Evolutionary conservation across 2,888 invertebrate species (phyloP).

Genomic region (Drosophila neoperkinsi): DNA sequence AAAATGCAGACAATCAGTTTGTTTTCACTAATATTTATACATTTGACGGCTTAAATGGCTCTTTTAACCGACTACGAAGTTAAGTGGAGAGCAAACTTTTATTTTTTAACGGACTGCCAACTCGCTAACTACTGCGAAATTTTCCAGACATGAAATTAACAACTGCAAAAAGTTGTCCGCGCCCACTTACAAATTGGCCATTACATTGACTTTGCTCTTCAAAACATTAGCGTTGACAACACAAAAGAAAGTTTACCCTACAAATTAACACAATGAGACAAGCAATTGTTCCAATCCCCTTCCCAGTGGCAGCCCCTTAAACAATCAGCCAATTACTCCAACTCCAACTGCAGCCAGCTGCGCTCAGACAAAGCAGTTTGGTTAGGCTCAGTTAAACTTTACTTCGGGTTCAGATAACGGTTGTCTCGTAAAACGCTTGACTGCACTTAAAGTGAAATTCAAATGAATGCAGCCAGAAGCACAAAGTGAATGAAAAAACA

Average conservation of each 20-base stretch:
- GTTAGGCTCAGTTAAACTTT: constrained; percentile 27
- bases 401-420: constrained; percentile 7
- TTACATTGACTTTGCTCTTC: constrained; percentile 36
- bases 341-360: neutral
- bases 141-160: constrained; percentile 23
- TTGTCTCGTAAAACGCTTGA: constrained; percentile 26
- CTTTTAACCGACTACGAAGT: neutral
- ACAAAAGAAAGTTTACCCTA: constrained; percentile 38
- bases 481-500: constrained; percentile 11
- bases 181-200: constrained; percentile 16
- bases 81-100: neutral
- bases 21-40: neutral
- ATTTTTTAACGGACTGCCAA: neutral
- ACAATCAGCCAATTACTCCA: constrained; percentile 25
- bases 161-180: constrained; percentile 19
- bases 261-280: constrained; percentile 4
- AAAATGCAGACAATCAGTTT: neutral
- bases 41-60: neutral
- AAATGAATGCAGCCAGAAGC: constrained; percentile 31
- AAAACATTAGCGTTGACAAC: constrained; percentile 33
- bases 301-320: neutral
- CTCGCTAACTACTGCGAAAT: constrained; percentile 5
- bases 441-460: constrained; percentile 18
- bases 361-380: neutral
- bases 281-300: neutral